phyloP scores from a whole-genome alignment of 2,888 invertebrate genomes.

The Rugalucina vietnamica region DNA sequence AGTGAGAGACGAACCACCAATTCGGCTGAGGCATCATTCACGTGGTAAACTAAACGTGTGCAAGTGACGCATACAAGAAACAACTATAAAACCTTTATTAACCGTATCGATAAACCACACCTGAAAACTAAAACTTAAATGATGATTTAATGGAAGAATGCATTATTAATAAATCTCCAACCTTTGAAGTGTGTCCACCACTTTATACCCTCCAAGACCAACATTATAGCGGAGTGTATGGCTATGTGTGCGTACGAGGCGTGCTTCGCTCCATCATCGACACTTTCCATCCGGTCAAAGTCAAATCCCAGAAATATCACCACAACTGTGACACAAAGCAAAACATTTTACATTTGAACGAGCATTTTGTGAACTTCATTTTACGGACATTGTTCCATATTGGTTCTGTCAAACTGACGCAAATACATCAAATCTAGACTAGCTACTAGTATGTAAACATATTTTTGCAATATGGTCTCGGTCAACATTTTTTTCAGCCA shows the following conservation, averaged over 20 bases:
- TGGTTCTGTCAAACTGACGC: no score
- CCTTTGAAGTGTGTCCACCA: slow-evolving; percentile 14
- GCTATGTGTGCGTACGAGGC: not conserved
- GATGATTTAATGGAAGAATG: not conserved
- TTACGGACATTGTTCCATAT: no score
- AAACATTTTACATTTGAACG: no score
- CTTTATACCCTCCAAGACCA: not conserved
- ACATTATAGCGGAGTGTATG: not conserved
- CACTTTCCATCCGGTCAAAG: not conserved
- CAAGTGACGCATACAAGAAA: not conserved
- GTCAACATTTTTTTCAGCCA: no score
- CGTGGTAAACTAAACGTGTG: no score
- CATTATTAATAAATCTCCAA: not conserved
- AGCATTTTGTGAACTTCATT: no score
- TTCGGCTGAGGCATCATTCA: no score
- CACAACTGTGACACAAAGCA: no score
- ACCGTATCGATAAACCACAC: not conserved
- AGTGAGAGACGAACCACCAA: not conserved
- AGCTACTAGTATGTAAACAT: no score
- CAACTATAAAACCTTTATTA: not conserved
- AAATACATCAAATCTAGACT: no score
- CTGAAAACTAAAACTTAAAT: no score
- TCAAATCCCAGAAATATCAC: not conserved
- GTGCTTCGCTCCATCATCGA: not conserved
- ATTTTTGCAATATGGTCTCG: no score